A percentile compares a stretch with the other conserved stretches of the same genome.
Evolutionary conservation across 2,888 invertebrate species (phyloP).

Genomic region (Aethes cnicana): DNA sequence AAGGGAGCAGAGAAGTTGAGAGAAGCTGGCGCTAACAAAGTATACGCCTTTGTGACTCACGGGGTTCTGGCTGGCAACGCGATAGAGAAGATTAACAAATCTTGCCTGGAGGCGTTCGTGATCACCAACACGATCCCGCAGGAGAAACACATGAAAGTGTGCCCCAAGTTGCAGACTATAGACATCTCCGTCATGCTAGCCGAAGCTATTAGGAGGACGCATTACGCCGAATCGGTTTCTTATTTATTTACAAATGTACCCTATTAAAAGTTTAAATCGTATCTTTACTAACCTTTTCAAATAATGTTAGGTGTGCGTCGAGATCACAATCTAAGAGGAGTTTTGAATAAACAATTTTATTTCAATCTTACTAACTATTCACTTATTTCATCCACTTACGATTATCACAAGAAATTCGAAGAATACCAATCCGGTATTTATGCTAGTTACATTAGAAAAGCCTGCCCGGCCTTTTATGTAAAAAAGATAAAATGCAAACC

Average conservation of each 20-base stretch:
- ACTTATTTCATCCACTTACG: no score
- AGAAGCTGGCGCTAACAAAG: slow-evolving; percentile 92
- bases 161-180: slow-evolving; percentile 91
- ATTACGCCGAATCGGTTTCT: slow-evolving; percentile 99
- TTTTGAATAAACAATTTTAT: no score
- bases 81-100: slow-evolving; percentile 91
- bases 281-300: background rate
- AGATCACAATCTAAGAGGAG: no score
- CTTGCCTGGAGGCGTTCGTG: slow-evolving; percentile 93
- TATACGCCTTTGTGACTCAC: slow-evolving; percentile 94
- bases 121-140: slow-evolving; percentile 97
- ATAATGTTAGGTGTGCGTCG: no score
- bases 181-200: slow-evolving; percentile 99
- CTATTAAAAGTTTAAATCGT: slow-evolving; percentile 79
- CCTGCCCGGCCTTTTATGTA: no score
- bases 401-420: no score
- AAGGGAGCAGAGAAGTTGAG: slow-evolving; percentile 93
- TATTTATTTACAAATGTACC: slow-evolving; percentile 99
- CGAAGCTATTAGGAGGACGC: slow-evolving; percentile 98
- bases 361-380: no score
- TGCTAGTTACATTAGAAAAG: no score
- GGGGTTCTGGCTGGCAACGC: slow-evolving; percentile 96
- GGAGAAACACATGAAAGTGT: slow-evolving; percentile 91
- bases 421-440: no score
- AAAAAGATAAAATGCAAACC: no score